Conservation (phyloP, 53 echinoderm and acorn worm genomes). For the Astropecten irregularis region DNA sequence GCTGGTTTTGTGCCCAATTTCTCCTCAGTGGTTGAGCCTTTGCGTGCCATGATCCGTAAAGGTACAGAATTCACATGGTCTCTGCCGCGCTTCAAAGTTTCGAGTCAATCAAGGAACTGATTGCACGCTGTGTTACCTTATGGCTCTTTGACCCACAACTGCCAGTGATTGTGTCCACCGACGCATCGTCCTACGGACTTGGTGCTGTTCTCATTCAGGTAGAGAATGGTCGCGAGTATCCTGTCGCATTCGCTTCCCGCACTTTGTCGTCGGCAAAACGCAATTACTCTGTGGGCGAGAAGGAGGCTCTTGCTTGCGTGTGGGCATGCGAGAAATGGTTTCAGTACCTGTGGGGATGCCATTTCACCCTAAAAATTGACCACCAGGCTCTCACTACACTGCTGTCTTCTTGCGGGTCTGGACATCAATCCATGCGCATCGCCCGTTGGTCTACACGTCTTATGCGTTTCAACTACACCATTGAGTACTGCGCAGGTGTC, state of each 20-base stretch:
- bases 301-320: conserved; percentile 45
- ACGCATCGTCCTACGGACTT: too few relatives aligned
- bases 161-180: too few relatives aligned
- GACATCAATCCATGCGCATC: too few relatives aligned
- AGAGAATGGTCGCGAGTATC: too few relatives aligned
- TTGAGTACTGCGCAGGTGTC: too few relatives aligned
- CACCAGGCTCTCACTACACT: conserved; percentile 20
- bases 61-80: neutral
- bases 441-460: too few relatives aligned
- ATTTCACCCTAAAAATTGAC: too few relatives aligned
- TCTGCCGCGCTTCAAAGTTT: conserved; percentile 1
- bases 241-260: too few relatives aligned
- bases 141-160: too few relatives aligned
- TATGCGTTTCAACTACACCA: too few relatives aligned
- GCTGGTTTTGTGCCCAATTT: conserved; percentile 24
- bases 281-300: conserved; percentile 36
- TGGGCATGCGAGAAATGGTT: too few relatives aligned
- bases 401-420: neutral
- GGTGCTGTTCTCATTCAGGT: too few relatives aligned
- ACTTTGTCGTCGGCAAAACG: conserved; percentile 1
- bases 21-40: conserved; percentile 26
- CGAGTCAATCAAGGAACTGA: conserved; percentile 7
- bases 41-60: neutral
- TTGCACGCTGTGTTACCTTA: conserved; percentile 6
- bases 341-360: conserved; percentile 29